Evolutionary conservation across 1,140 invertebrate genomes (phyloP).

Genomic region (Drosophila teissieri): DNA sequence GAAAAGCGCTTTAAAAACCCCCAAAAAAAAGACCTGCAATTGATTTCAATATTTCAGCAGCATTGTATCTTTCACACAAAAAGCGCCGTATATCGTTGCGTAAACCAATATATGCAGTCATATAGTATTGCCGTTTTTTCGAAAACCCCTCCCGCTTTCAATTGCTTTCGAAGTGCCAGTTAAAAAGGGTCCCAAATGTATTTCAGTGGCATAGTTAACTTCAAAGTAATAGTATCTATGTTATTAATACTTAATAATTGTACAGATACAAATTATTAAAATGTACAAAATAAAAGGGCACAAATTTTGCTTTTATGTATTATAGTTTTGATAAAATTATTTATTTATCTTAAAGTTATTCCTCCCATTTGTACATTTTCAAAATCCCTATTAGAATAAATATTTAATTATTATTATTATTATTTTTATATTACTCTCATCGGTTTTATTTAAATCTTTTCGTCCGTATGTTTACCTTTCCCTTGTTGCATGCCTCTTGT

Average conservation of each 20-base stretch:
- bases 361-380: no score
- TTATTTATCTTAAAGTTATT: no score
- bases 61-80: conserved; percentile 48
- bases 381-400: no score
- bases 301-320: no score
- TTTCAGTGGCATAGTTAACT: conserved; percentile 7
- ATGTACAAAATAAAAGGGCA: no score
- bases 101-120: conserved; percentile 57
- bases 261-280: no score
- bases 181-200: conserved; percentile 36
- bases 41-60: conserved; percentile 75
- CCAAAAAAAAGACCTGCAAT: conserved; percentile 46
- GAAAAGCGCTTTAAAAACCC: conserved; percentile 29
- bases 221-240: neutral
- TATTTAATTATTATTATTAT: no score
- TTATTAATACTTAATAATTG: no score
- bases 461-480: conserved; percentile 55
- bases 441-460: conserved; percentile 39
- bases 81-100: conserved; percentile 58
- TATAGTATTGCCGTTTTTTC: conserved; percentile 8
- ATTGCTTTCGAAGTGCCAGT: conserved; percentile 41
- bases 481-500: conserved; percentile 65
- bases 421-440: no score
- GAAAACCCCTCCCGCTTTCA: conserved; percentile 38
- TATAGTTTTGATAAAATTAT: no score